These are phyloP conservation scores for Mnemiopsis leidyi DNA, from an alignment of 37 sponge, comb jelly and placozoan genomes.

Conservation along the genomic window DNA sequence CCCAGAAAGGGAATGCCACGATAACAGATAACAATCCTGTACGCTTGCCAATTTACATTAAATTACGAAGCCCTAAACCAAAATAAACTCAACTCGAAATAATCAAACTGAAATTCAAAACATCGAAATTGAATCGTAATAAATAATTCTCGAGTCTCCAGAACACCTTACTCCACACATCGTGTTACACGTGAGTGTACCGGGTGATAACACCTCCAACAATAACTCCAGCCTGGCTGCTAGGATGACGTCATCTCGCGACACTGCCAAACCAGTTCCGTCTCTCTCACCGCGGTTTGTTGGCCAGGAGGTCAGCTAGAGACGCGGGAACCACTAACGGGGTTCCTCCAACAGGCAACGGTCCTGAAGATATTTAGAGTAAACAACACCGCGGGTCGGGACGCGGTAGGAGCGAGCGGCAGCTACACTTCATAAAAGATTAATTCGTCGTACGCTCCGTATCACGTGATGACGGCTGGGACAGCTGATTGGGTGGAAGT, in stretches of 20 bases:
- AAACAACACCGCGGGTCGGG: not conserved
- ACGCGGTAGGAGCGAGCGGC: too few relatives aligned
- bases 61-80: not conserved
- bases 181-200: too few relatives aligned
- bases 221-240: too few relatives aligned
- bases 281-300: conserved; percentile 18
- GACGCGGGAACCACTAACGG: conserved; percentile 38
- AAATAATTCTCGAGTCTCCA: not conserved
- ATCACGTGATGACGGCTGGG: not conserved
- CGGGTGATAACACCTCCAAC: not conserved
- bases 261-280: not conserved
- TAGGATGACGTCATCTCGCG: too few relatives aligned
- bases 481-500: not conserved
- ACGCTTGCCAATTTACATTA: not conserved
- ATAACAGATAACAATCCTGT: not conserved
- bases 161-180: not conserved
- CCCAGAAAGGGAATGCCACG: too few relatives aligned
- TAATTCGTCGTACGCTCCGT: not conserved
- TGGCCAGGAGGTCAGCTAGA: conserved; percentile 5
- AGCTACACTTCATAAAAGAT: not conserved
- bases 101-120: not conserved
- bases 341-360: not conserved
- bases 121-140: not conserved
- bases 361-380: not conserved
- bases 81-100: not conserved